Base-by-base conservation (phyloP, 2,113 vertebrate genomes). In the Halichoerus grypus region DNA sequence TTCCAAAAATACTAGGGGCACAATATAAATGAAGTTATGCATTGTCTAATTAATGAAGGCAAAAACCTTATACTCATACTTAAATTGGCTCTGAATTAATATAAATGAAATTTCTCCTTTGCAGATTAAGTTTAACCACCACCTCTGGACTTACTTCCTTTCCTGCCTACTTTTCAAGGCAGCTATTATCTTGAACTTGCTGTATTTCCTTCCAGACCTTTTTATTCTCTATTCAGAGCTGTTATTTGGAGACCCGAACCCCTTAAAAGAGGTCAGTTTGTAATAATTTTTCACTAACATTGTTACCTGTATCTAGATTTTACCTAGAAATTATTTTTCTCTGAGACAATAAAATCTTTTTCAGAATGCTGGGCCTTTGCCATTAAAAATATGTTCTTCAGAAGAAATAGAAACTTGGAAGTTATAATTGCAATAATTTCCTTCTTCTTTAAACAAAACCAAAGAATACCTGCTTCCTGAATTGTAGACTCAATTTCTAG, bases 271-370 rank as follows among this genome's bases (percentile, higher is more conserved):
- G 39, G 61, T 80, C 22, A 36, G 22, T 36, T 53, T 71, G 12
- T 65, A 51, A 22, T 67, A 28, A 53, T 65, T 95, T 92, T 86
- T 96, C 26, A 88, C 51, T 46, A 88, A 36, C 2, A 3, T 87
- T 69, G 22, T 88, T 67, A 87, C 55, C 49, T 90, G 9, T 46
- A 87, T 84, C 74, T 97, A 87, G 53, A 92, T 63, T 91, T 96
- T 89, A 91, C 74, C 59, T 97, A 53, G 49, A 96, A 77, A 55
- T 67, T 69, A 69, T 53, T 97, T 81, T 96, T 84, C 42, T 89
- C 11, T 74, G 77, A 86, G 95, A 92, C 13, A 79, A 28, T 31
- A 63, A 84, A 83, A 55, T 82, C 4, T 51, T 77, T 80, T 94
- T 96, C 4, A 77, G 13, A 61, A 24, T 95, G 19, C 51, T 89